phyloP scores from a whole-genome alignment of 2,113 vertebrate species.

The Agapornis roseicollis region DNA sequence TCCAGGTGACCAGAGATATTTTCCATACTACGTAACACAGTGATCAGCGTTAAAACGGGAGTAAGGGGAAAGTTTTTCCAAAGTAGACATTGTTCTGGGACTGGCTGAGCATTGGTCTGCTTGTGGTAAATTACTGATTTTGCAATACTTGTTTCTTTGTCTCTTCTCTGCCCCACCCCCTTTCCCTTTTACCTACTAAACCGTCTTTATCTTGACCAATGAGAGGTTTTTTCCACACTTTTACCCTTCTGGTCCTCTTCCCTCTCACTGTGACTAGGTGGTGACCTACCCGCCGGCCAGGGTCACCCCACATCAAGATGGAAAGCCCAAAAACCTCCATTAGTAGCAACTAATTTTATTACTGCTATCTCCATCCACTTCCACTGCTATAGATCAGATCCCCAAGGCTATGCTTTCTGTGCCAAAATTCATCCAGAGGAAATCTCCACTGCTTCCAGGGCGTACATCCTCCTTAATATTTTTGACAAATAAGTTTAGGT shows the following conservation, averaged over 20 bases:
- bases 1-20: background rate
- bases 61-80: fast-evolving
- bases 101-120: background rate
- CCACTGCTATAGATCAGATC: background rate
- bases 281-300: fast-evolving
- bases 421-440: background rate
- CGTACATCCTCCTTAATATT: background rate
- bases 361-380: background rate
- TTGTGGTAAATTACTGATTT: background rate
- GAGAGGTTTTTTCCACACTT: background rate
- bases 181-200: background rate
- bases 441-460: background rate
- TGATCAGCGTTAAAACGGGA: background rate
- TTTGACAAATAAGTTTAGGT: background rate
- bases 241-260: background rate
- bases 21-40: background rate
- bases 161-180: background rate
- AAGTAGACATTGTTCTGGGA: background rate
- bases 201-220: background rate
- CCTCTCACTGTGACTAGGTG: background rate
- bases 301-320: background rate
- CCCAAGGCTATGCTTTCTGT: background rate
- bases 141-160: background rate
- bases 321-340: background rate
- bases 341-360: background rate